Conservation (phyloP, 35 echinoderm and acorn worm genomes). For the Lytechinus variegatus region DNA sequence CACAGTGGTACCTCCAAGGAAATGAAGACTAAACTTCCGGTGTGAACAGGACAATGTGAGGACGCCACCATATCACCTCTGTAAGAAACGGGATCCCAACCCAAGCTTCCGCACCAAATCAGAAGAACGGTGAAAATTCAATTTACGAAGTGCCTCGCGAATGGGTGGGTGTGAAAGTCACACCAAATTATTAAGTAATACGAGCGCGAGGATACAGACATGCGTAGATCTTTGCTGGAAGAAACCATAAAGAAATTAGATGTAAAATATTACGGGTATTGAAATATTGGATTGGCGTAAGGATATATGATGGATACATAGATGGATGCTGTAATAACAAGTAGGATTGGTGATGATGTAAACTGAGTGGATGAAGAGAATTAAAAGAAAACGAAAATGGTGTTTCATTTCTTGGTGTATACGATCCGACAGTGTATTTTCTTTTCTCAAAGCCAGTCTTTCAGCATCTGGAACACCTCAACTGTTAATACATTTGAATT, state of each 20-base stretch:
- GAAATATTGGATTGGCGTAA: background rate
- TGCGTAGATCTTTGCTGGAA: background rate
- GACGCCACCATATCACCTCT: background rate
- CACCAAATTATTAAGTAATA: conserved; percentile 45
- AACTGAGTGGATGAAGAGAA: background rate
- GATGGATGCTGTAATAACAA: background rate
- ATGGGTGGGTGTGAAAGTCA: background rate
- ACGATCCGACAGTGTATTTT: no score
- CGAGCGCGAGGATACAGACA: background rate
- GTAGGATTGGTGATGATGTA: background rate
- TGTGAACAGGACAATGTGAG: no score
- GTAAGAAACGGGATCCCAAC: background rate
- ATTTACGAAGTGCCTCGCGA: conserved; percentile 15
- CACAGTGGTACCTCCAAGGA: no score
- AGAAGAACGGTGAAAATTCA: background rate
- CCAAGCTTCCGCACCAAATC: background rate
- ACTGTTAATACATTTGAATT: no score
- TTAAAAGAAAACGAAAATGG: background rate
- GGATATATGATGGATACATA: background rate
- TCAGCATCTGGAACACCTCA: no score
- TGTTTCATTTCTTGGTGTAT: background rate
- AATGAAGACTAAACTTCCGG: no score
- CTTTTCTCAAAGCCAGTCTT: no score
- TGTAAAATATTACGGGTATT: background rate
- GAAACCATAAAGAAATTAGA: background rate